Base-by-base conservation (phyloP, 1,140 invertebrate species). In the Ceratosolen fusciceps region DNA sequence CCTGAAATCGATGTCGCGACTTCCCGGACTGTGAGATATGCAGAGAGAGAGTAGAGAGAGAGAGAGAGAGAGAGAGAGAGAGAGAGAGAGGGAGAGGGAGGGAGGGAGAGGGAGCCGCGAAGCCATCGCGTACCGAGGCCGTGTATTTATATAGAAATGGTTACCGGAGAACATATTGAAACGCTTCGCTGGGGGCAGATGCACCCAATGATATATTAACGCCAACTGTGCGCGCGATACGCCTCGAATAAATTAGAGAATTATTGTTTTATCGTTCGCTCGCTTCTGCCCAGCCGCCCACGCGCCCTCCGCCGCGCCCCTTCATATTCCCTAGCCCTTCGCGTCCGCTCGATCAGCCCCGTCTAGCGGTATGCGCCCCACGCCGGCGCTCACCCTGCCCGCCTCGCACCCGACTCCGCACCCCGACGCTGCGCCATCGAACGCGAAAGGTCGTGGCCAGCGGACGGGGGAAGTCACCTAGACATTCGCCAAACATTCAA, bases 151-250 rank as follows among this genome's bases (percentile, higher is more conserved):
- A 90, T 85, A 87, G 85, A 85, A 89, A 85, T 85, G 84, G 85
- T 86, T 85, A 86, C 84, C 85, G 85, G 86, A 85, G 84, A 88
- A 87, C 88, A 89, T 88, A 88, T 88, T 87, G 87, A 88, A 88
- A 84, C 86, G 86, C 86, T 83, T 88, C 87, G 88, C 86, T 87
- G 87, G 86, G 88, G 88, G 88, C 89, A 90, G 89, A 90, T 90
- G 88, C 88, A 87, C 80, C 85, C 83, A 86, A 90, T 90, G 89
- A 90, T 90, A 90, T 90, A 90, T 90, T 90, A 90, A 90, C 88
- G 88, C 88, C 89, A 89, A 89, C 89, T 89, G 89, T 83, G 88
- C 87, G 83, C 85, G 83, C 86, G 84, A 84, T 84, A 85, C 78
- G 83, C 83, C 84, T 83, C 84, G 86, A 88, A 90, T 90, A 90